These are phyloP conservation scores for Sweltsa coloradensis DNA, from an alignment of 1,140 invertebrate species.

Conservation along the genomic window DNA sequence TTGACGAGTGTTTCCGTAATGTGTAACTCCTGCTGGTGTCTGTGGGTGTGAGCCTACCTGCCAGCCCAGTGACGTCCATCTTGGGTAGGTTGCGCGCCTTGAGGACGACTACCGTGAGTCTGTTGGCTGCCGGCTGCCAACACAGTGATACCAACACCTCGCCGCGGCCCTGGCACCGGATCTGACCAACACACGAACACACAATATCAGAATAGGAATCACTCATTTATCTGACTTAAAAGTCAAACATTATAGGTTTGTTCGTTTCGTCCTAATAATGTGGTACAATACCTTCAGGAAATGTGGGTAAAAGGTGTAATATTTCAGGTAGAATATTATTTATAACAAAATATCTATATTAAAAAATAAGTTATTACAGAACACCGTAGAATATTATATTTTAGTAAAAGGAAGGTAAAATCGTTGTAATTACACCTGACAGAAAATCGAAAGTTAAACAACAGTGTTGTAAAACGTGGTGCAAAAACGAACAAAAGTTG, in stretches of 20 bases:
- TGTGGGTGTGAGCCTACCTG: conserved; percentile 41
- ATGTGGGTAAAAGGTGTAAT: too few species aligned
- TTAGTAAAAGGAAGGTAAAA: too few species aligned
- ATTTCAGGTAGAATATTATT: too few species aligned
- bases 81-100: conserved; percentile 89
- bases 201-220: not conserved
- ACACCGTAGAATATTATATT: too few species aligned
- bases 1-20: too few species aligned
- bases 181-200: conserved; percentile 38
- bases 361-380: too few species aligned
- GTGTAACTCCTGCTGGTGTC: too few species aligned
- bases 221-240: not conserved
- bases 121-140: conserved; percentile 83
- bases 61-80: conserved; percentile 91
- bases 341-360: too few species aligned
- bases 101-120: conserved; percentile 79
- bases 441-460: too few species aligned
- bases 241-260: not conserved
- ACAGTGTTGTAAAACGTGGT: too few species aligned
- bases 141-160: conserved; percentile 85
- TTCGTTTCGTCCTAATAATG: not conserved
- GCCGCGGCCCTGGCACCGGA: conserved; percentile 74
- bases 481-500: too few species aligned
- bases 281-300: not conserved
- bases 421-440: too few species aligned